Evolutionary conservation across 2,797 vertebrate genomes (phyloP).

Genomic region (Garrulus glandarius): DNA sequence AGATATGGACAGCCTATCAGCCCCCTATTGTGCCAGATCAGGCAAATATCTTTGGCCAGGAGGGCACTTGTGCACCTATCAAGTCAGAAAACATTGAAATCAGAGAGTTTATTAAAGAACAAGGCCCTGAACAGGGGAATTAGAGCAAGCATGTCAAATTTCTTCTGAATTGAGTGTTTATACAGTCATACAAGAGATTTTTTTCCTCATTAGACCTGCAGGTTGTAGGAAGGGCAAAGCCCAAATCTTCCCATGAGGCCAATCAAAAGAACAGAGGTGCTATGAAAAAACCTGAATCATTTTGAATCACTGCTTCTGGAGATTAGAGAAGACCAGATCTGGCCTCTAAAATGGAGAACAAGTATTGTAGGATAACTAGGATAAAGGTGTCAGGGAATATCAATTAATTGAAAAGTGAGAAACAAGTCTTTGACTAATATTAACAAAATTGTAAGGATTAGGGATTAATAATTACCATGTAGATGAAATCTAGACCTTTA

Average conservation of each 20-base stretch:
- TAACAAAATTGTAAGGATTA: not conserved
- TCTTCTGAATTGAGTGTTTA: not conserved
- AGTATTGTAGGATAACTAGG: not conserved
- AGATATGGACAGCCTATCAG: not conserved
- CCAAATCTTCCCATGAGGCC: not conserved
- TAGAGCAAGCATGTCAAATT: not conserved
- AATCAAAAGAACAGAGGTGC: not conserved
- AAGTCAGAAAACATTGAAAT: not conserved
- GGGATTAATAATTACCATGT: not conserved
- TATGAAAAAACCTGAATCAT: not conserved
- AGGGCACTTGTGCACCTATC: not conserved
- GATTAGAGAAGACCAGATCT: not conserved
- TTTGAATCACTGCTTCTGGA: not conserved
- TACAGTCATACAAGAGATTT: not conserved
- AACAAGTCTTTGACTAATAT: not conserved
- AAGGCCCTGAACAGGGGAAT: not conserved
- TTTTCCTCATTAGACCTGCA: not conserved
- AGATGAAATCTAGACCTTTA: not conserved
- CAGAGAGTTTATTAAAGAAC: not conserved
- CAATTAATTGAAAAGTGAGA: not conserved
- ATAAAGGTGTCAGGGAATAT: not conserved
- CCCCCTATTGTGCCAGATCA: not conserved
- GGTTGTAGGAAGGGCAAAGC: not conserved
- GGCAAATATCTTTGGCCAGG: not conserved
- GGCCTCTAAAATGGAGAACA: not conserved